Base-by-base conservation (phyloP, 1,140 invertebrate genomes). In the Bombus fervidus region DNA sequence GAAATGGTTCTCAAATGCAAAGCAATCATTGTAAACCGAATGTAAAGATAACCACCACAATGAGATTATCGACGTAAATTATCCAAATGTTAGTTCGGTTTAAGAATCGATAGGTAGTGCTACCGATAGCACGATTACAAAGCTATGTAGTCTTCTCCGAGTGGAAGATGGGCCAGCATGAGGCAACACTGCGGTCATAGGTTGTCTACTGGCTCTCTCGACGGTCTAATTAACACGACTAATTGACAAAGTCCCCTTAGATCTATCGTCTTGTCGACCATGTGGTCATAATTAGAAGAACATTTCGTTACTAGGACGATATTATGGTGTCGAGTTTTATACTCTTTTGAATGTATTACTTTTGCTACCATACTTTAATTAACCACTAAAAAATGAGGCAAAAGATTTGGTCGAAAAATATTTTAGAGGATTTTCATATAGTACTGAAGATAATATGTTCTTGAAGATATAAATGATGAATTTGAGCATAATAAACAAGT, bases 171-270 rank as follows among this genome's bases (percentile, higher is more conserved):
- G 81, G 66, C 69, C 73, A 86, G 78, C 39, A 76, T 66, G 81
- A 68, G 86, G 74, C 81, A 89, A 89, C 85, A 85, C 57, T 71
- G 86, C 74, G 81, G 78, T 80, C 78, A 69, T 85, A 87, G 79
- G 74, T 89, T 85, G 86, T 87, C 82, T 80, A 73, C 85, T 76
- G 53, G 64, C 85, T 77, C 73, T 85, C 82, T 82, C 82, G 88
- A 81, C 76, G 72, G 86, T 85, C 88, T 90, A 90, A 90, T 90
- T 90, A 90, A 87, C 89, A 80, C 69, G 82, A 85, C 86, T 90
- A 90, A 90, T 90, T 90, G 89, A 87, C 83, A 87, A 90, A 90
- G 89, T 90, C 89, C 86, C 43, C 71, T 87, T 78, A 78, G 78
- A 89, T 53, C 53, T 69, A 72, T 81, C 77, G 85, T 89, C 87